Evolutionary conservation across 1,140 invertebrate species (phyloP), one percentile per base, ranked within the genome.

Genomic region (Trissolcus basalis): DNA sequence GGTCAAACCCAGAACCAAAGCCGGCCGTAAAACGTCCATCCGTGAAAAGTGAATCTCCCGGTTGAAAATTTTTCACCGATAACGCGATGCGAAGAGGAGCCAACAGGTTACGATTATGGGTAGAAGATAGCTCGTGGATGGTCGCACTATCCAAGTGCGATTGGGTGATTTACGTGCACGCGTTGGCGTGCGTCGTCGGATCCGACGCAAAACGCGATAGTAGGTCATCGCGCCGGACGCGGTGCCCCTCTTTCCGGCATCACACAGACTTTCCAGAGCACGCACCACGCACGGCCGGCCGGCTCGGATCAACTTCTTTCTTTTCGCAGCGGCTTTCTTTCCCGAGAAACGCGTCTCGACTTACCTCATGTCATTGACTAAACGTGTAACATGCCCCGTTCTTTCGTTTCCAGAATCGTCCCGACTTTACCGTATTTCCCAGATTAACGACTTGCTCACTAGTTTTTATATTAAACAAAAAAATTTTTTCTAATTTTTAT

Each of bases 151-250:
- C 44, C 59, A 70, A 51, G 55, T 53, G 15, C 54, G 49, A n/a
- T 39, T 39, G 36, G n/a, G 43, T 65, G 55, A 69, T 69, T 69
- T 69, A 69, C 39, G 65, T 55, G 13, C 49, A 41, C 54, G 35
- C 41, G 58, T 61, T 27, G 19, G 58, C 39, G 58, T 63, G 51
- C 16, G 36, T 50, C 51, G 58, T 32, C 48, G 61, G 35, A 11
- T 43, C 14, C 41, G 53, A 79, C 82, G 84, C 53, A 82, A 83
- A 82, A 86, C 75, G 82, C 79, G 84, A 87, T 87, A 86, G 87
- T 88, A 85, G 87, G 87, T 87, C 87, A 87, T 74, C 81, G 81
- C 86, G 87, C 85, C 87, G 86, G 87, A 88, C 85, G 85, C 79
- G 71, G 73, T 86, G 84, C 78, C 81, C 83, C 82, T 82, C 85